Evolutionary conservation across 1,140 invertebrate species (phyloP).

Genomic region (Dolichoris vasculosae): DNA sequence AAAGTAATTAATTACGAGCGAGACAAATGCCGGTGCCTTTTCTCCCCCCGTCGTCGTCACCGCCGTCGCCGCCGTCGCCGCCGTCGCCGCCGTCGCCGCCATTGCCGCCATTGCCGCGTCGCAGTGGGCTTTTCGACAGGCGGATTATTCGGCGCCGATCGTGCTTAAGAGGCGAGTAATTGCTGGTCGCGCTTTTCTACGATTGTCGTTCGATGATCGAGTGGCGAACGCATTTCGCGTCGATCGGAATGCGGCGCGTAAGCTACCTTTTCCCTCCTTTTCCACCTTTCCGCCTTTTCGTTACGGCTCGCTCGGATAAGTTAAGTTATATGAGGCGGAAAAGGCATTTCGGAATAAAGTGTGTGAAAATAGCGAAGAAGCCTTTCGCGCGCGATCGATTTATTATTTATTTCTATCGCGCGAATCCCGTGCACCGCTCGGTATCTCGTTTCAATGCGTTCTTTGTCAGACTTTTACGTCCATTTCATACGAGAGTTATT

Average conservation of each 20-base stretch:
- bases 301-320: not conserved
- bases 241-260: not conserved
- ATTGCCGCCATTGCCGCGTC: too few species aligned
- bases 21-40: not conserved
- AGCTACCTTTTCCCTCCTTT: not conserved
- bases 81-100: not conserved
- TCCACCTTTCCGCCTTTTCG: not conserved
- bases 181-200: too few species aligned
- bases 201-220: too few species aligned
- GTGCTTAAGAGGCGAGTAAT: not conserved
- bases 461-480: not conserved
- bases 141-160: not conserved
- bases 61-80: not conserved
- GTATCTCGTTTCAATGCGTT: not conserved
- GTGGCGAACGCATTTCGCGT: not conserved
- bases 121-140: not conserved
- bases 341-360: conserved; percentile 1
- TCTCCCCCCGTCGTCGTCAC: not conserved
- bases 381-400: not conserved
- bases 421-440: not conserved
- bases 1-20: conserved; percentile 44
- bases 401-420: conserved; percentile 15
- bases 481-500: too few species aligned
- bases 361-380: not conserved
- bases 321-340: not conserved